These are phyloP conservation scores for Eulemur rufifrons DNA, from an alignment of 2,113 vertebrate genomes.

Conservation along the genomic window DNA sequence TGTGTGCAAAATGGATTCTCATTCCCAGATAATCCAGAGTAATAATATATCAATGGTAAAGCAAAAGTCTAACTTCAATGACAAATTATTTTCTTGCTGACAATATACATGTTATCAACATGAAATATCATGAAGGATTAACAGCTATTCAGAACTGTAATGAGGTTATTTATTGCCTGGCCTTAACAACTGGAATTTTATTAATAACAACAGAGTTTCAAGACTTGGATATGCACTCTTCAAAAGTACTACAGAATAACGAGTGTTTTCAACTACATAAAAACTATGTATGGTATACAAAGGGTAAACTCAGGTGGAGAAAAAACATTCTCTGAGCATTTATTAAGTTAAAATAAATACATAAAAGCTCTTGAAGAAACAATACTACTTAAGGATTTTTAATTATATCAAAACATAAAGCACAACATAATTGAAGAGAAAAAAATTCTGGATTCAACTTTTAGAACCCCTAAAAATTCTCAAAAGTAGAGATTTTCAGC, in stretches of 20 bases:
- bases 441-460: not conserved
- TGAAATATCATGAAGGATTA: not conserved
- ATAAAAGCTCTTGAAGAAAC: conserved; percentile 25
- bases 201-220: not conserved
- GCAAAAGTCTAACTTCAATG: not conserved
- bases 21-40: not conserved
- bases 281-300: not conserved
- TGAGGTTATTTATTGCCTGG: not conserved
- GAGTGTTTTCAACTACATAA: not conserved
- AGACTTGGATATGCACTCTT: not conserved
- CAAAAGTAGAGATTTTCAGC: conserved; percentile 5
- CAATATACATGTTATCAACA: not conserved
- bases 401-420: not conserved
- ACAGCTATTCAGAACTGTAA: not conserved
- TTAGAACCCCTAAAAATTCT: not conserved
- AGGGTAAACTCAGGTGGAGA: not conserved
- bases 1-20: not conserved
- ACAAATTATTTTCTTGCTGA: not conserved
- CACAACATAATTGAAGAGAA: conserved; percentile 22
- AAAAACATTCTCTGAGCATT: not conserved
- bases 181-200: not conserved
- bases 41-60: not conserved
- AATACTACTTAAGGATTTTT: not conserved
- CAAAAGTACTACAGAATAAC: not conserved
- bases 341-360: conserved; percentile 22